These are phyloP conservation scores for Nemoura dubitans DNA, from an alignment of 2,888 invertebrate genomes.

Conservation along the genomic window DNA sequence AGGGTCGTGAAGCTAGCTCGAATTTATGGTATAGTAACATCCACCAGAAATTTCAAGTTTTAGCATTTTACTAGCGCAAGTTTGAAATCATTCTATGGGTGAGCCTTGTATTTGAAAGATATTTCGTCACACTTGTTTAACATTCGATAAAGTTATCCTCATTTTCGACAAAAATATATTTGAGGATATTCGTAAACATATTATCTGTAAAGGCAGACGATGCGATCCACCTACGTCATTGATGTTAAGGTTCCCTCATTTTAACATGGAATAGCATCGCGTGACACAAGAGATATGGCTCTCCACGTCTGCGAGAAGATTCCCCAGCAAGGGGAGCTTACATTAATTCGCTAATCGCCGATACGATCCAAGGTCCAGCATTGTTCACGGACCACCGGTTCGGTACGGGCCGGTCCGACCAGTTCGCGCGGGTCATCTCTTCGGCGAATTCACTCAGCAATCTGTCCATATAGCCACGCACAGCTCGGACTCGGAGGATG, in stretches of 20 bases:
- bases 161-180: not conserved
- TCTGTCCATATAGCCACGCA: not conserved
- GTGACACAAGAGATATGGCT: not conserved
- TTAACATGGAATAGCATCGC: not conserved
- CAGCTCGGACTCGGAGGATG: not conserved
- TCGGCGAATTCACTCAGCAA: constrained; percentile 16
- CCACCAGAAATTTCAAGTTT: too few species aligned
- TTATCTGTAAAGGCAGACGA: not conserved
- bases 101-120: not conserved
- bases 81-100: not conserved
- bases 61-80: too few species aligned
- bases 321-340: not conserved
- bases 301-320: not conserved
- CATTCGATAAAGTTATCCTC: not conserved
- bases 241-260: constrained; percentile 32
- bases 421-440: not conserved
- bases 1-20: too few species aligned
- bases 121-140: not conserved
- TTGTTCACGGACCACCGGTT: constrained; percentile 15
- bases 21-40: too few species aligned
- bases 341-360: constrained; percentile 28
- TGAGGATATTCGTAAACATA: constrained; percentile 1
- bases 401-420: not conserved
- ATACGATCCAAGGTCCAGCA: constrained; percentile 24
- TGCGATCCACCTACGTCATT: constrained; percentile 13